These are phyloP conservation scores for Bombus waltoni DNA, from an alignment of 1,140 invertebrate genomes.

Conservation along the genomic window DNA sequence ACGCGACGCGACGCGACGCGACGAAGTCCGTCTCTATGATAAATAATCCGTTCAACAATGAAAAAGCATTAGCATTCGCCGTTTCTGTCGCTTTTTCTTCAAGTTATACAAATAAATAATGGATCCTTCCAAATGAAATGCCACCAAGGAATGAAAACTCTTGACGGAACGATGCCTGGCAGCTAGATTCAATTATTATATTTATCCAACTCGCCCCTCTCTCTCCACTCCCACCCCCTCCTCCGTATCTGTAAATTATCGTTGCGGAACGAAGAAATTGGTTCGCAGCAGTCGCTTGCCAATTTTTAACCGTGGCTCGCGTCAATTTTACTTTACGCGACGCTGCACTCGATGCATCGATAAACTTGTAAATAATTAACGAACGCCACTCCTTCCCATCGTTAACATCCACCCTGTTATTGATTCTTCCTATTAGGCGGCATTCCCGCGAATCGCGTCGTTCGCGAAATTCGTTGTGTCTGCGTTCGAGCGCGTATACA, in stretches of 20 bases:
- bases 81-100: not conserved
- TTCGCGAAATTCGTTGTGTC: constrained; percentile 60
- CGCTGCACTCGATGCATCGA: constrained; percentile 64
- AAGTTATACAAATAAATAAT: not conserved
- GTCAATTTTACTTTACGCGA: constrained; percentile 66
- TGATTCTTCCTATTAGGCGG: constrained; percentile 62
- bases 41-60: not conserved
- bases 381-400: constrained; percentile 59
- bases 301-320: constrained; percentile 52
- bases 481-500: not conserved
- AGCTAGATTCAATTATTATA: constrained; percentile 27
- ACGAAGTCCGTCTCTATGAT: not conserved
- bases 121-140: constrained; percentile 5
- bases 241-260: constrained; percentile 45
- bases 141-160: not conserved
- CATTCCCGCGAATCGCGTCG: constrained; percentile 52
- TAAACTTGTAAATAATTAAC: constrained; percentile 75
- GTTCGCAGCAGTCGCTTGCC: constrained; percentile 42
- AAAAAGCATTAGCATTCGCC: not conserved
- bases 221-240: not conserved
- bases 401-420: constrained; percentile 67
- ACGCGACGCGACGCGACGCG: constrained; percentile 5
- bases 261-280: constrained; percentile 68
- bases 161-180: not conserved
- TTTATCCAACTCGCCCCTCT: not conserved